Percentiles rank a stretch among this genome's conserved stretches.
These are phyloP conservation scores for Campoletis raptor DNA, from an alignment of 2,888 invertebrate species.

Conservation along the genomic window DNA sequence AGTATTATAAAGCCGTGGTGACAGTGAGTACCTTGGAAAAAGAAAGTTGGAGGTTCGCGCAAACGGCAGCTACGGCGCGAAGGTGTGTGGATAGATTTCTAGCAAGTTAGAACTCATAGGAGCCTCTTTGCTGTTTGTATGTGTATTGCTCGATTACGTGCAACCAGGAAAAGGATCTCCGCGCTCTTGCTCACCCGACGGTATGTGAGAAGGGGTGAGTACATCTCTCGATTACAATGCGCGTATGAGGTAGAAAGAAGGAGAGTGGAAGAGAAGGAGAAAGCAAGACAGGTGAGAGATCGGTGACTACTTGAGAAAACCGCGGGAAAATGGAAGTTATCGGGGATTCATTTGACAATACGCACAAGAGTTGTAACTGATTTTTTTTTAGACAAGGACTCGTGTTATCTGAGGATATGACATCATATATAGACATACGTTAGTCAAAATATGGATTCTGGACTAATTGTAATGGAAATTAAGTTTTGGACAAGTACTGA, in stretches of 20 bases:
- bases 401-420: background rate
- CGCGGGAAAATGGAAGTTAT: slow-evolving; percentile 55
- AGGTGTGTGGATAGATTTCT: slow-evolving; percentile 48
- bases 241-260: background rate
- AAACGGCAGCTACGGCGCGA: slow-evolving; percentile 45
- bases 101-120: slow-evolving; percentile 11
- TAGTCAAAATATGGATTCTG: no score
- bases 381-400: background rate
- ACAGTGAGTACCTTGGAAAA: slow-evolving; percentile 71
- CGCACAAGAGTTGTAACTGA: background rate
- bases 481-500: no score
- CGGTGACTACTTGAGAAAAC: slow-evolving; percentile 16
- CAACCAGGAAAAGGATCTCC: slow-evolving; percentile 69
- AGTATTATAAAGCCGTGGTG: slow-evolving; percentile 65
- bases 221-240: slow-evolving; percentile 48
- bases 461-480: no score
- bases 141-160: slow-evolving; percentile 65
- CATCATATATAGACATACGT: no score
- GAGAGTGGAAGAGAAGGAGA: slow-evolving; percentile 7
- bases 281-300: slow-evolving; percentile 2
- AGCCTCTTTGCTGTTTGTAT: slow-evolving; percentile 19
- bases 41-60: slow-evolving; percentile 68
- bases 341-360: slow-evolving; percentile 42
- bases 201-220: slow-evolving; percentile 43
- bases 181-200: slow-evolving; percentile 53